phyloP scores from a whole-genome alignment of 2,797 vertebrate genomes.

The Xenops minutus region DNA sequence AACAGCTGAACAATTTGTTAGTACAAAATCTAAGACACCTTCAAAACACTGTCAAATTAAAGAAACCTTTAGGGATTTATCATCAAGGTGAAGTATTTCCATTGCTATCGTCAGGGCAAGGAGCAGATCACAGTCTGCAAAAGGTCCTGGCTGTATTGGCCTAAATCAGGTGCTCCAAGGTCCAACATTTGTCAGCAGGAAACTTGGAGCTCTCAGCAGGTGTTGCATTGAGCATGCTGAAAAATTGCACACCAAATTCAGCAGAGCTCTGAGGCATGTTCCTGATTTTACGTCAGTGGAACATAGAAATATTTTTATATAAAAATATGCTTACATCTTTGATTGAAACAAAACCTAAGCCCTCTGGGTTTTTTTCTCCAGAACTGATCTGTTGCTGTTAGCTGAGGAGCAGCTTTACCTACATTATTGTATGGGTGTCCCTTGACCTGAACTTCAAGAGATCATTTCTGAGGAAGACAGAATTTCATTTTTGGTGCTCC shows the following conservation, averaged over 20 bases:
- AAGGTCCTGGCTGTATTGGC: not conserved
- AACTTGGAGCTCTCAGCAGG: not conserved
- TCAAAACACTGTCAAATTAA: conserved; percentile 15
- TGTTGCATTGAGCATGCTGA: not conserved
- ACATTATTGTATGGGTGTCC: accelerated
- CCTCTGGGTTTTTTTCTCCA: not conserved
- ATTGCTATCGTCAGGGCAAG: not conserved
- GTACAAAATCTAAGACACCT: not conserved
- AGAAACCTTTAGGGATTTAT: not conserved
- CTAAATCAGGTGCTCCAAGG: not conserved
- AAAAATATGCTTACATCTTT: not conserved
- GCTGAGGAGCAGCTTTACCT: not conserved
- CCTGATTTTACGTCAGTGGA: not conserved
- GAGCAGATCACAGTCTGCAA: not conserved
- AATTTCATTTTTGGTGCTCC: not conserved
- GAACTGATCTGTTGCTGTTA: not conserved
- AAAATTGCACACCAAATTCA: not conserved
- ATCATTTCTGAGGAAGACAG: not conserved
- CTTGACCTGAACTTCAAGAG: not conserved
- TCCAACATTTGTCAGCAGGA: not conserved
- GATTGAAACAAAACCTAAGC: not conserved
- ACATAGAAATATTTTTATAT: not conserved
- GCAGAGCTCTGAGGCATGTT: not conserved
- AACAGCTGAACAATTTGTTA: conserved; percentile 12
- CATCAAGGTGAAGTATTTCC: not conserved